These are phyloP conservation scores for Irena cyanogastra DNA, from an alignment of 2,113 vertebrate species.

Conservation along the genomic window DNA sequence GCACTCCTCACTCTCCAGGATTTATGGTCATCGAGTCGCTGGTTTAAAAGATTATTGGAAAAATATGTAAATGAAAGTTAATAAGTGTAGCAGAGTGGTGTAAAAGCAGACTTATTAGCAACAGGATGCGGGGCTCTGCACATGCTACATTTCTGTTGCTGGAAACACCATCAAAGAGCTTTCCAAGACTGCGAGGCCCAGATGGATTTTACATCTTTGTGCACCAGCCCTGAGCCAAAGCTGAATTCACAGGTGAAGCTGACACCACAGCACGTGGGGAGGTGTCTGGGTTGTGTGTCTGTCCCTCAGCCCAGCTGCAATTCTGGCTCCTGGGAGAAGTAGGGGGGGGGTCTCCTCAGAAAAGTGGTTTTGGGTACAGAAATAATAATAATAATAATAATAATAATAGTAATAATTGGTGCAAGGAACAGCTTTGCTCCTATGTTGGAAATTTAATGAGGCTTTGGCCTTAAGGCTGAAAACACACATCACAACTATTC, in stretches of 20 bases:
- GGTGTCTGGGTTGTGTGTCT: not conserved
- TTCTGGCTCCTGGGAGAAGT: not conserved
- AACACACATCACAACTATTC: not conserved
- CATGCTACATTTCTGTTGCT: constrained; percentile 38
- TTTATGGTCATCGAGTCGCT: constrained; percentile 37
- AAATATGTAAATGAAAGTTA: constrained; percentile 65
- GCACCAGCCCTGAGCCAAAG: constrained; percentile 12
- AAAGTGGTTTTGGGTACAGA: not conserved
- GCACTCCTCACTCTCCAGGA: not conserved
- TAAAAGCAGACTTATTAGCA: constrained; percentile 39
- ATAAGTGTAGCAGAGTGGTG: constrained; percentile 10
- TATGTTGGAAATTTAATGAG: not conserved
- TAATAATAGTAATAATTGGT: not conserved
- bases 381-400: not conserved
- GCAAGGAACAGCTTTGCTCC: not conserved
- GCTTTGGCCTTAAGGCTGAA: not conserved
- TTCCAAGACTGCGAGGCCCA: constrained; percentile 5
- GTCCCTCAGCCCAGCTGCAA: not conserved
- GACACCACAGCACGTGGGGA: not conserved
- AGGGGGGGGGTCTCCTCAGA: not conserved
- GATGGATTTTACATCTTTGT: constrained; percentile 26
- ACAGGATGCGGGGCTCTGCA: constrained; percentile 9
- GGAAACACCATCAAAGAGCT: constrained; percentile 42
- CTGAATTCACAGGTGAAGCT: constrained; percentile 33
- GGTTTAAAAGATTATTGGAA: constrained; percentile 48